phyloP scores from a whole-genome alignment of 2,797 vertebrate genomes.

The Neostethus bicornis region DNA sequence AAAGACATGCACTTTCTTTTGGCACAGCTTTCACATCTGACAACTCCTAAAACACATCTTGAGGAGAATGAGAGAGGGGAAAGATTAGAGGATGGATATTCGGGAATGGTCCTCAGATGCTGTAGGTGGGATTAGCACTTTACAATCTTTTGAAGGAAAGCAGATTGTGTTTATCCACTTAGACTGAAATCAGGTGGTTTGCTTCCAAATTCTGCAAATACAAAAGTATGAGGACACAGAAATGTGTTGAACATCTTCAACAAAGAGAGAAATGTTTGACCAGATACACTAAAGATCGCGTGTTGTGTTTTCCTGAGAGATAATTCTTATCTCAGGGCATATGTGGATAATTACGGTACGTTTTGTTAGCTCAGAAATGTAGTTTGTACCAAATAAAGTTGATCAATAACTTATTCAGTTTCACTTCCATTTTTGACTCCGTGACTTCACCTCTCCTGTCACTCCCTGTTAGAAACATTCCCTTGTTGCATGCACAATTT shows the following conservation, averaged over 20 bases:
- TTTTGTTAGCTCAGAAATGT: no score
- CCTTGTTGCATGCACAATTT: no score
- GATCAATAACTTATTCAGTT: no score
- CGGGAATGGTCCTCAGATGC: conserved; percentile 1
- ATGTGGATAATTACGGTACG: no score
- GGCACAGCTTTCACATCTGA: conserved; percentile 32
- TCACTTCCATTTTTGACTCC: no score
- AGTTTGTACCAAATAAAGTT: no score
- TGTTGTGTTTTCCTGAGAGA: no score
- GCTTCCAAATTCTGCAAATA: not conserved
- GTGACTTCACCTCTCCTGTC: no score
- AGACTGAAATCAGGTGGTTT: not conserved
- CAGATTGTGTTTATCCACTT: not conserved
- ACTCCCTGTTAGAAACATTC: no score
- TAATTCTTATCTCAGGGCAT: no score
- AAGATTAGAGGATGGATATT: conserved; percentile 8
- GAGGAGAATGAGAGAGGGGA: not conserved
- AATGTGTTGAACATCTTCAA: not conserved
- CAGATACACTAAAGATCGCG: no score
- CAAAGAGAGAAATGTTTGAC: not conserved
- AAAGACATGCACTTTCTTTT: conserved; percentile 13
- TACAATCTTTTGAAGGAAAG: conserved; percentile 24
- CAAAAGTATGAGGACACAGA: not conserved
- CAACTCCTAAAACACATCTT: not conserved
- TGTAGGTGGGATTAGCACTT: conserved; percentile 40